Conservation (phyloP, 2,888 invertebrate species). For the Tridacna crocea region DNA sequence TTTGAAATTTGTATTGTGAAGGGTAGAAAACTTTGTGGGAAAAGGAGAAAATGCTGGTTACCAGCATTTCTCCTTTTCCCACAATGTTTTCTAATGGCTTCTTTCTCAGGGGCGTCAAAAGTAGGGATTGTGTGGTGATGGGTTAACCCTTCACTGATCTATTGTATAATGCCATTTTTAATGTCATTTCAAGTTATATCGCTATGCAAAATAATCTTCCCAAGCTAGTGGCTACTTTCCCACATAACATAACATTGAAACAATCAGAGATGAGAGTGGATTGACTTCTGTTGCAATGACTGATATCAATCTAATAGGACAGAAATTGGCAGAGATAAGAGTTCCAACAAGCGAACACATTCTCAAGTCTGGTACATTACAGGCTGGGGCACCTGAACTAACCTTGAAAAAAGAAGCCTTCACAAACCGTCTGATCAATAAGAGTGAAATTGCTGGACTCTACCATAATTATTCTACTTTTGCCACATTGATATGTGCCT, state of each 20-base stretch:
- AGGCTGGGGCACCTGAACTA: neutral
- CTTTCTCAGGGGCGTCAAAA: too few species aligned
- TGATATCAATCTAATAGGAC: too few species aligned
- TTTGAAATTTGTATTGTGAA: too few species aligned
- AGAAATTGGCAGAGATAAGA: neutral
- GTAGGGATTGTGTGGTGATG: neutral
- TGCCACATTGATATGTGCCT: neutral
- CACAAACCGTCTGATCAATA: neutral
- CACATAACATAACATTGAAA: too few species aligned
- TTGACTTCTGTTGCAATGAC: too few species aligned
- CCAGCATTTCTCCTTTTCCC: slow-evolving; percentile 7
- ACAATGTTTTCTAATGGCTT: neutral
- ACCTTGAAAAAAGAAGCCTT: neutral
- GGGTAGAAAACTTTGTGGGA: too few species aligned
- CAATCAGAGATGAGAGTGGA: too few species aligned
- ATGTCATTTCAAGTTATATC: neutral
- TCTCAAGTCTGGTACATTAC: neutral
- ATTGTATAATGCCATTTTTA: neutral
- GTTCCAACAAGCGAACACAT: neutral
- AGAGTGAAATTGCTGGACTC: neutral
- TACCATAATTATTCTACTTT: neutral
- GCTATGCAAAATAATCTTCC: too few species aligned
- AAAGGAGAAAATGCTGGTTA: neutral
- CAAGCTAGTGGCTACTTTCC: too few species aligned
- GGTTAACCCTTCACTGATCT: neutral